These are phyloP conservation scores for Heliconius sara DNA, from an alignment of 2,888 invertebrate genomes.

Conservation along the genomic window DNA sequence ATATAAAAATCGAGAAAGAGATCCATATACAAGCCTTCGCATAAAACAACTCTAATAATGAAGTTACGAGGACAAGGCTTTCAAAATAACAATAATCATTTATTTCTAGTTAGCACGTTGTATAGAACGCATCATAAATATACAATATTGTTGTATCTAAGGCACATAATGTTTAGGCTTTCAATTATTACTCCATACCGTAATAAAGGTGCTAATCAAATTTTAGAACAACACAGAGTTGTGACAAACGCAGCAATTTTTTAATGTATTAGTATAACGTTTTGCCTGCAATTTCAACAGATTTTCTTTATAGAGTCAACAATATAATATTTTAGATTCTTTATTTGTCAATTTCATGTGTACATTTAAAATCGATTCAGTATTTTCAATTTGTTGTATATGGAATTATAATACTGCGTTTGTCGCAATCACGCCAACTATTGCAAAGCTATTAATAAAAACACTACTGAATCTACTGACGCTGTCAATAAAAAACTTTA, in stretches of 20 bases:
- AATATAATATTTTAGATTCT: background rate
- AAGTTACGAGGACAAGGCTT: constrained; percentile 73
- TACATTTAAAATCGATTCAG: constrained; percentile 12
- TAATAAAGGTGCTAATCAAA: constrained; percentile 80
- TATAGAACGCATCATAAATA: constrained; percentile 84
- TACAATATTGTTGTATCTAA: constrained; percentile 85
- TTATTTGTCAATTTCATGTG: constrained; percentile 1
- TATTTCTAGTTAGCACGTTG: constrained; percentile 84
- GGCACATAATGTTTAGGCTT: constrained; percentile 85
- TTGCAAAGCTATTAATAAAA: constrained; percentile 75
- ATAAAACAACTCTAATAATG: constrained; percentile 73
- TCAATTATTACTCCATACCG: constrained; percentile 81
- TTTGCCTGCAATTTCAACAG: background rate
- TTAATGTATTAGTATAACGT: background rate
- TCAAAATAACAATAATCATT: constrained; percentile 78
- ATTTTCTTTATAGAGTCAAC: background rate
- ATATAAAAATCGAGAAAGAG: constrained; percentile 55
- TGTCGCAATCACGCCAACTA: constrained; percentile 59
- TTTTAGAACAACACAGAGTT: constrained; percentile 57
- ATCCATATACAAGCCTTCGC: constrained; percentile 71
- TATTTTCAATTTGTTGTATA: constrained; percentile 2
- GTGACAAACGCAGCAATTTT: constrained; percentile 61
- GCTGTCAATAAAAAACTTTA: constrained; percentile 64
- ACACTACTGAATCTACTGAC: constrained; percentile 68
- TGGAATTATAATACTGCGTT: constrained; percentile 48